Percentiles rank a stretch among this genome's conserved stretches.
phyloP scores from a whole-genome alignment of 2,797 vertebrate species.

The Thamnophis elegans region DNA sequence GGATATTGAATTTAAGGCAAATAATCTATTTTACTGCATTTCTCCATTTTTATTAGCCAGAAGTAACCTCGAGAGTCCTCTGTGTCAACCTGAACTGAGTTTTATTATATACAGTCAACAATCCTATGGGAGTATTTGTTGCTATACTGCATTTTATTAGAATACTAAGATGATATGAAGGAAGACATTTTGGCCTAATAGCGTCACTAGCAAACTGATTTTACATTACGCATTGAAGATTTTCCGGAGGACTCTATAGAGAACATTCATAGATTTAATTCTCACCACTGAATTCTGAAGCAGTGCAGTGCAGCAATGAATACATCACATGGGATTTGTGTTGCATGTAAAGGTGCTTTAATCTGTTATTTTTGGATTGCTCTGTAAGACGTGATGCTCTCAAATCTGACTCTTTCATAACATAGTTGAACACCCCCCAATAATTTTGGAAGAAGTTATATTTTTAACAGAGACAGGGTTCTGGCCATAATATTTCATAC shows the following conservation, averaged over 20 bases:
- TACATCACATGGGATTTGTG: neutral
- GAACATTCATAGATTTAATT: neutral
- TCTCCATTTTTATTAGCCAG: slow-evolving; percentile 15
- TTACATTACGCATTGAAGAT: neutral
- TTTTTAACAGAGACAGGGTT: neutral
- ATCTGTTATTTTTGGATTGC: neutral
- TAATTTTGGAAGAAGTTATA: neutral
- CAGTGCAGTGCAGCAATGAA: neutral
- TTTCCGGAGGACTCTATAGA: neutral
- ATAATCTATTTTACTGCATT: slow-evolving; percentile 17
- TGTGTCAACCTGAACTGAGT: neutral
- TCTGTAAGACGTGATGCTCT: neutral
- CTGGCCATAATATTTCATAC: slow-evolving; percentile 6
- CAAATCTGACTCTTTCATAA: neutral
- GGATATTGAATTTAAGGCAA: neutral
- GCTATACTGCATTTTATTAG: neutral
- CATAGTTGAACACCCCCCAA: neutral
- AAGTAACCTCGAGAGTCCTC: slow-evolving; percentile 10
- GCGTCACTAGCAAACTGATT: neutral
- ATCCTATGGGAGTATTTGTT: neutral
- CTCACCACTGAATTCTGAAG: neutral
- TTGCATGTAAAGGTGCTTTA: neutral
- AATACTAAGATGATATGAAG: neutral
- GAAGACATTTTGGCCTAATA: neutral
- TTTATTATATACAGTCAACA: neutral